Evolutionary conservation across 2,797 vertebrate genomes (phyloP), one percentile per base, ranked within the genome.

Genomic region (Odontamblyopus rebecca): DNA sequence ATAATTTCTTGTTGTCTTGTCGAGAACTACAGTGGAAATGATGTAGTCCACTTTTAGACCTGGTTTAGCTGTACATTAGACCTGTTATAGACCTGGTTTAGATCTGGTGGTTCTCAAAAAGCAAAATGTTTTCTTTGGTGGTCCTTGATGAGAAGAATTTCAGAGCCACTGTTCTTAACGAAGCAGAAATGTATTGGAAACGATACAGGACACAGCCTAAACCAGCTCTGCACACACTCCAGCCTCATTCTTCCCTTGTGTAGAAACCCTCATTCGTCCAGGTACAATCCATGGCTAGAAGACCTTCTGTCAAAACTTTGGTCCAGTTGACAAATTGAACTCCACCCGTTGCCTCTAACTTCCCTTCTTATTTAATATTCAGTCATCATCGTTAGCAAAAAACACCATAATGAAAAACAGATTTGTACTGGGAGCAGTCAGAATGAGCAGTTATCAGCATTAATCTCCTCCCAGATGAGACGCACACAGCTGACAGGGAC

Each of bases 371-470:
- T 54, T 54, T 23, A 23, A 54, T 54, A 54, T 54, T 54, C 23
- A 23, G 6, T 27, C 9, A 1, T 56, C 53, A 23, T 56, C 54
- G 12, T 56, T 11, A 30, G 27, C 15, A 30, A 30, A 77, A 74
- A 77, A 74, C 29, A 30, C 6, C 13, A n/a, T 6, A 67, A 6
- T 41, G 68, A 61, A 71, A 27, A 38, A 4, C 29, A 70, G 19
- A 62, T 62, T 35, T 62, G 30, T 7, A 6, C 30, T 38, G 61
- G 16, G 59, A 38, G 61, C 59, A 16, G 59, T 61, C 16, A 19
- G 59, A 18, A 18, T 29, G 26, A 6, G 27, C 9, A 13, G 13
- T 48, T 15, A 38, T 44, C 12, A 3, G 5, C 16, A 27, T 29
- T 29, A 11, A 60, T 61, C 60, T 61, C 30, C 30, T 19, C 6